These are phyloP conservation scores for Metalampra italica DNA, from an alignment of 2,888 invertebrate species.

Conservation along the genomic window DNA sequence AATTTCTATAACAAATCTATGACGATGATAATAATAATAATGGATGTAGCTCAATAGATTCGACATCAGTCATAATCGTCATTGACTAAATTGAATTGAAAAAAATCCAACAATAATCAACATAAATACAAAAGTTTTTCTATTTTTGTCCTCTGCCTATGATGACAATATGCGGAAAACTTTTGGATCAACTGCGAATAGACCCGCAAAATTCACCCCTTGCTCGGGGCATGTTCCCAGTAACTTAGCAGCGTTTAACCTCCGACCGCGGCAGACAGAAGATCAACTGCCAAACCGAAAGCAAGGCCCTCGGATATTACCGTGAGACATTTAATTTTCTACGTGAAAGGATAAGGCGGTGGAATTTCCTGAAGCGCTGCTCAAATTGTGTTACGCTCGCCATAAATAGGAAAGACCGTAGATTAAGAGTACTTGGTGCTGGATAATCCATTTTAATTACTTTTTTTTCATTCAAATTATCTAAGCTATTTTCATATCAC, in stretches of 20 bases:
- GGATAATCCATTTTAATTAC: conserved; percentile 12
- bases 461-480: neutral
- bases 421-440: conserved; percentile 14
- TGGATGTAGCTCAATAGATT: too few relatives aligned
- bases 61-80: too few relatives aligned
- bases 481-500: too few relatives aligned
- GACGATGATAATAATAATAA: too few relatives aligned
- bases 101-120: too few relatives aligned
- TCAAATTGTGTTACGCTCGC: conserved; percentile 61
- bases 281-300: conserved; percentile 71
- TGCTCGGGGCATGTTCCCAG: neutral
- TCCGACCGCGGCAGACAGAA: conserved; percentile 29
- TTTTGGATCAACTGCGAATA: neutral
- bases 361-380: conserved; percentile 54
- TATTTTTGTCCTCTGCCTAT: too few relatives aligned
- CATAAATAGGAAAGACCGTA: conserved; percentile 41
- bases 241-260: neutral
- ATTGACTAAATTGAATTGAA: too few relatives aligned
- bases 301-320: conserved; percentile 63
- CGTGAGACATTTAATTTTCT: conserved; percentile 77
- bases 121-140: too few relatives aligned
- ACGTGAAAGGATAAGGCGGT: conserved; percentile 75
- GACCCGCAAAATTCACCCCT: neutral
- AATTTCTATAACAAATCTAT: too few relatives aligned
- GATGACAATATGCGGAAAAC: neutral